A percentile compares a stretch with the other conserved stretches of the same genome.
phyloP scores from a whole-genome alignment of 1,140 invertebrate species.

The Aphaenogaster ashmeadi region DNA sequence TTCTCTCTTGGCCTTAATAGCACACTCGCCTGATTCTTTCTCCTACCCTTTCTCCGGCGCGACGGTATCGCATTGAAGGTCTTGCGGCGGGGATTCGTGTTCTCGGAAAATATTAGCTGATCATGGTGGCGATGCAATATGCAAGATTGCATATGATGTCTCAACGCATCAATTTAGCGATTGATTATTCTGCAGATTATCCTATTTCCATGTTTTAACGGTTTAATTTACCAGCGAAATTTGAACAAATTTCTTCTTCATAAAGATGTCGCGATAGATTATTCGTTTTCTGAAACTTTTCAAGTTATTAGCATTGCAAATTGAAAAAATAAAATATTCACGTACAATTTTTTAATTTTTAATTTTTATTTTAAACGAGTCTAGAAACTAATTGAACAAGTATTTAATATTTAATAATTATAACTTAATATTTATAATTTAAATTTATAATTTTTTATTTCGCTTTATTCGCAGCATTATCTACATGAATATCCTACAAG shows the following conservation, averaged over 20 bases:
- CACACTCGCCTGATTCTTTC: slow-evolving; percentile 18
- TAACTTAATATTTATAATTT: too few species aligned
- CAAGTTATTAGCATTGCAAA: not conserved
- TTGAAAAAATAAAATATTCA: not conserved
- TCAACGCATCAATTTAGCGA: not conserved
- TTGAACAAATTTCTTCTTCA: slow-evolving; percentile 5
- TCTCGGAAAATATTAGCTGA: not conserved
- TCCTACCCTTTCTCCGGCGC: slow-evolving; percentile 51
- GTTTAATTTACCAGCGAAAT: not conserved
- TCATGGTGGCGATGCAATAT: not conserved
- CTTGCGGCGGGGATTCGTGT: not conserved
- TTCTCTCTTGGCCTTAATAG: slow-evolving; percentile 62
- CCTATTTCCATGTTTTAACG: not conserved
- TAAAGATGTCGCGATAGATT: not conserved
- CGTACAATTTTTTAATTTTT: not conserved
- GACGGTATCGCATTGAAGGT: slow-evolving; percentile 33
- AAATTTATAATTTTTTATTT: not conserved
- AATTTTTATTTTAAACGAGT: too few species aligned
- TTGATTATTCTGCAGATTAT: slow-evolving; percentile 7
- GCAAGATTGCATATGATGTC: not conserved
- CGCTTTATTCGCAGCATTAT: not conserved
- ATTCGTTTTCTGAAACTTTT: slow-evolving; percentile 10
- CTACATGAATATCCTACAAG: not conserved
- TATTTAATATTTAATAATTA: too few species aligned
- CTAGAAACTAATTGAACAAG: too few species aligned